Conservation (phyloP, 2,113 vertebrate species). For the Pseudolaguvia tuberculata region DNA sequence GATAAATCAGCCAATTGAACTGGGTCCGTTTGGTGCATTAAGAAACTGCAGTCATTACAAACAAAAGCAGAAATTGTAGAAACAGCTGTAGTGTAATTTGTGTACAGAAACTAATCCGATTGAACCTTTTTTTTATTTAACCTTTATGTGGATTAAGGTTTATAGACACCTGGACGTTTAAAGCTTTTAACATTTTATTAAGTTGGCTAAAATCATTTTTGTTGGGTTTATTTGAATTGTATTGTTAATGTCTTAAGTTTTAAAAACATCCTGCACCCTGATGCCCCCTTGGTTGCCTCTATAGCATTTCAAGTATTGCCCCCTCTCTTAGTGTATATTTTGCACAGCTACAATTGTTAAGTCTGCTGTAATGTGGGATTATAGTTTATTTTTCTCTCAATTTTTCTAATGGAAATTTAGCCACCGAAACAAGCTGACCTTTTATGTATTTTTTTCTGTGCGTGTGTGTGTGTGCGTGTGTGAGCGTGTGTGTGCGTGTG, state of each 20-base stretch:
- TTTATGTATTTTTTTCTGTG: no score
- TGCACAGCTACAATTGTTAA: not conserved
- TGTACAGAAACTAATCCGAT: no score
- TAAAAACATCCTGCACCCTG: no score
- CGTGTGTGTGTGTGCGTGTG: not conserved
- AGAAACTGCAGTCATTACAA: no score
- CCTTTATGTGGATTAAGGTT: not conserved
- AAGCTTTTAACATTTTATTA: not conserved
- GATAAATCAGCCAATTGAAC: no score
- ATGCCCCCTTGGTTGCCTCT: no score
- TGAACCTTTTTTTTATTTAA: no score
- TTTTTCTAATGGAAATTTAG: not conserved
- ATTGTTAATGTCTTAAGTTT: not conserved
- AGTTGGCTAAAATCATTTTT: not conserved
- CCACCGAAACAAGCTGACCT: not conserved
- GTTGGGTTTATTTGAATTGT: no score
- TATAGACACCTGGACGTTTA: not conserved
- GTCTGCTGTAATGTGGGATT: constrained; percentile 19
- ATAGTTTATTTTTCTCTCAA: constrained; percentile 8
- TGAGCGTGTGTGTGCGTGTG: not conserved
- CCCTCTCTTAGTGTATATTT: not conserved
- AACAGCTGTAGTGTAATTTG: no score
- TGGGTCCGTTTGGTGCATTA: no score
- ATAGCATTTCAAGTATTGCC: constrained; percentile 29
- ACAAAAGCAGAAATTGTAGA: no score